Conservation (phyloP, 2,113 vertebrate genomes). For the Psammodynastes pulverulentus region DNA sequence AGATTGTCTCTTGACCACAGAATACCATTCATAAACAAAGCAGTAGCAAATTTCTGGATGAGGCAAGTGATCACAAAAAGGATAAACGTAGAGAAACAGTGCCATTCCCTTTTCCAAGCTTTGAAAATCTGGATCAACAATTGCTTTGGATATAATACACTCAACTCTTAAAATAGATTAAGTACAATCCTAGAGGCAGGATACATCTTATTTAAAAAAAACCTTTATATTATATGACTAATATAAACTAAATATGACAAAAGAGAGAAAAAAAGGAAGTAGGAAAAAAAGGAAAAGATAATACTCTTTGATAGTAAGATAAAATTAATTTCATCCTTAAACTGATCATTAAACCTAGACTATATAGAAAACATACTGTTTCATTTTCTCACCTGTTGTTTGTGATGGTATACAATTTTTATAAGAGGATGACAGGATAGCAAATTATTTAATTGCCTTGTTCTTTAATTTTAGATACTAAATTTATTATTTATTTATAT, state of each 20-base stretch:
- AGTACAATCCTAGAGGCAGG: not conserved
- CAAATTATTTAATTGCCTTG: not conserved
- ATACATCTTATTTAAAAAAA: not conserved
- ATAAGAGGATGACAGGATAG: not conserved
- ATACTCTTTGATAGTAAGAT: not conserved
- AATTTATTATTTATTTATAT: not conserved
- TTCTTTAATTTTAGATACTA: not conserved
- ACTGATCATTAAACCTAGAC: not conserved
- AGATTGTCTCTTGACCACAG: not conserved
- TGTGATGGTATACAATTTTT: not conserved
- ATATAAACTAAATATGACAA: not conserved
- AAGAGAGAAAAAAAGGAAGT: not conserved
- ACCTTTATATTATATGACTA: not conserved
- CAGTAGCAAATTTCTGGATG: not conserved
- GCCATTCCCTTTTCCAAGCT: not conserved
- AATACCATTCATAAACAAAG: not conserved
- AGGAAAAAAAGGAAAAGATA: not conserved
- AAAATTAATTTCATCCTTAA: not conserved
- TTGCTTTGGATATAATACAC: not conserved
- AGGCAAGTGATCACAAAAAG: not conserved
- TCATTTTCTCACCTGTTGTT: not conserved
- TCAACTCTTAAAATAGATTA: not conserved
- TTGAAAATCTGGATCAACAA: not conserved
- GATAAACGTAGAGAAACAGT: not conserved
- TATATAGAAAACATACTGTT: not conserved